Evolutionary conservation across 2,888 invertebrate genomes (phyloP).

Genomic region (Hololepta plana): DNA sequence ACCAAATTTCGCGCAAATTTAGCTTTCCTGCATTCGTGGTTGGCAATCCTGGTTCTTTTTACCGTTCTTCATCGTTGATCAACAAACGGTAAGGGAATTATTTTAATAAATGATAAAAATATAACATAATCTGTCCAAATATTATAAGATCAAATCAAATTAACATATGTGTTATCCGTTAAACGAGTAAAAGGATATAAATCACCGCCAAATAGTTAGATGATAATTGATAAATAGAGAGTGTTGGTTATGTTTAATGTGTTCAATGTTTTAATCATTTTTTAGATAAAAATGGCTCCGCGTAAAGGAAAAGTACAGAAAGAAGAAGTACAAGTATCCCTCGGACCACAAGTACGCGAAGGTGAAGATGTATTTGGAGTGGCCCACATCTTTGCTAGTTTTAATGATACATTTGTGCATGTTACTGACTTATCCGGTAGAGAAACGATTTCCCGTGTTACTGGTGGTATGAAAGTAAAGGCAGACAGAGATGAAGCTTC

Average conservation of each 20-base stretch:
- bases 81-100: conserved; percentile 1
- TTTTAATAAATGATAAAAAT: too few species aligned
- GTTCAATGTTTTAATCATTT: conserved; percentile 4
- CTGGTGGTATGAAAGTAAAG: conserved; percentile 99
- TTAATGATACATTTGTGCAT: conserved; percentile 99
- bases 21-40: too few species aligned
- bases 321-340: conserved; percentile 90
- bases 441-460: conserved; percentile 87
- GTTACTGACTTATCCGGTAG: conserved; percentile 97
- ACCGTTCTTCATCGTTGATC: background rate
- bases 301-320: conserved; percentile 93
- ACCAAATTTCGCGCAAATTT: conserved; percentile 1
- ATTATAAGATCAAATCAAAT: too few species aligned
- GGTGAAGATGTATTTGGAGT: conserved; percentile 98
- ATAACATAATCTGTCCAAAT: too few species aligned
- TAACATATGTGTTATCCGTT: conserved; percentile 6
- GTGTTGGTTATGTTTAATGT: conserved; percentile 3
- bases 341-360: conserved; percentile 91
- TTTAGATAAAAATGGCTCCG: conserved; percentile 63
- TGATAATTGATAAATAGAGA: conserved; percentile 6
- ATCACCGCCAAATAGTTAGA: conserved; percentile 2
- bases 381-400: conserved; percentile 98
- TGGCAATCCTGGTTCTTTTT: too few species aligned
- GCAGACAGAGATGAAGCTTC: conserved; percentile 99
- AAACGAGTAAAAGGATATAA: too few species aligned